Evolutionary conservation across 2,797 vertebrate genomes (phyloP), one percentile per base, ranked within the genome.

Genomic region (Dromococcyx pavoninus): DNA sequence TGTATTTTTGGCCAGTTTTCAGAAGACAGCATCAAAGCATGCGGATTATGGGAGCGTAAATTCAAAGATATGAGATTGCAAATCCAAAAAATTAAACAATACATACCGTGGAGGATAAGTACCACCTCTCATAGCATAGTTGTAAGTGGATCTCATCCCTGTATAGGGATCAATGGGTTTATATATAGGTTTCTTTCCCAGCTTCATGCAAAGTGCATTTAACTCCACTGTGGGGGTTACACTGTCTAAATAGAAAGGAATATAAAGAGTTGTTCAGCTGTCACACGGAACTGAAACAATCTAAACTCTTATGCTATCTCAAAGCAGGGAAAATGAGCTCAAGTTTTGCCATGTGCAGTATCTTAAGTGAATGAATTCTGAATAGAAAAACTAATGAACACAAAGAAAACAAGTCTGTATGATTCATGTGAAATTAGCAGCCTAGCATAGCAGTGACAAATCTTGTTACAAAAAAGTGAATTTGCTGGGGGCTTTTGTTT

Each of bases 141-240:
- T 99, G 96, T 99, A 99, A 93, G 98, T 98, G 94, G 99, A 99
- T 96, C 99, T 99, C 98, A 99, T 99, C 87, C 98, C 98, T 1
- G 99, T 99, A 61, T 99, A 99, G 18, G 99, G 98, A 94, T 99
- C 99, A 46, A 99, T 98, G 87, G 99, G 99, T 97, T 99, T 99
- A 97, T 99, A 99, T 97, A 99, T 97, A 56, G 99, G 99, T 97
- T 99, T 99, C 98, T 99, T 99, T 83, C 99, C 99, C 96, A 99
- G 98, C 97, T 99, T 99, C 99, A 99, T 99, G 98, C 99, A 99
- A 95, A 99, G 98, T 71, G 99, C 99, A 93, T 99, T 99, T 95
- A 99, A 96, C 96, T 99, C 99, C 98, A 99, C 98, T 33, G 98
- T 99, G 96, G 99, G 99, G 43, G 98, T 99, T 97, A 99, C 97